A percentile compares a stretch with the other conserved stretches of the same genome.
These are phyloP conservation scores for Ammodytes dubius DNA, from an alignment of 2,113 vertebrate species.

Conservation along the genomic window DNA sequence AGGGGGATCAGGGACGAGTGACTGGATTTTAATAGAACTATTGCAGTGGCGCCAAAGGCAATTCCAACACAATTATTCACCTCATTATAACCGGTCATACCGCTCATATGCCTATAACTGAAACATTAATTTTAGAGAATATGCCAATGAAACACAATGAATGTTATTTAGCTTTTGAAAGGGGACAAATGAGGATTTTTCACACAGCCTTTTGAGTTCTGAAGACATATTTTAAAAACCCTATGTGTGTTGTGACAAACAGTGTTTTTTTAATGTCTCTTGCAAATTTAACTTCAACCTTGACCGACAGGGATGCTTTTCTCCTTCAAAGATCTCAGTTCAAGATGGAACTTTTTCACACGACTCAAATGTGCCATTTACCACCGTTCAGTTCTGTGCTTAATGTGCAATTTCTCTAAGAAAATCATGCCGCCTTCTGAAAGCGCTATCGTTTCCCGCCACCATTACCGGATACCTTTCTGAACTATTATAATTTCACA, in stretches of 20 bases:
- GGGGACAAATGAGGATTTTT: background rate
- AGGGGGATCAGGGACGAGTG: constrained; percentile 27
- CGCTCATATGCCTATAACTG: constrained; percentile 25
- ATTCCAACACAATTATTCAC: constrained; percentile 10
- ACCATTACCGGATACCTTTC: constrained; percentile 45
- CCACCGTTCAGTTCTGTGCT: constrained; percentile 34
- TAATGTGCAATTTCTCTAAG: background rate
- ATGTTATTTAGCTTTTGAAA: constrained; percentile 27
- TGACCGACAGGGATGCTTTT: no score
- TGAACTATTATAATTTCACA: constrained; percentile 60
- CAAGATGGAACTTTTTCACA: no score
- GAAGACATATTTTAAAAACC: no score
- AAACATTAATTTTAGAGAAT: background rate
- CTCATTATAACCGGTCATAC: constrained; percentile 26
- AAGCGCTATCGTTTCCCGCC: constrained; percentile 35
- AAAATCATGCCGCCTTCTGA: constrained; percentile 10
- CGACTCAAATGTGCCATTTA: constrained; percentile 3
- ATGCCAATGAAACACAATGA: background rate
- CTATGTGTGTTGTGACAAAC: no score
- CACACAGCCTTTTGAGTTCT: no score
- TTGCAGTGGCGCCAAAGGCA: constrained; percentile 36
- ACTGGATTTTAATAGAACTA: constrained; percentile 20
- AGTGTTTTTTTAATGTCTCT: no score
- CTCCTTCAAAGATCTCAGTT: no score
- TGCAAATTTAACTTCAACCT: no score